Conservation (phyloP, 35 echinoderm and acorn worm genomes). For the Acanthaster planci region DNA sequence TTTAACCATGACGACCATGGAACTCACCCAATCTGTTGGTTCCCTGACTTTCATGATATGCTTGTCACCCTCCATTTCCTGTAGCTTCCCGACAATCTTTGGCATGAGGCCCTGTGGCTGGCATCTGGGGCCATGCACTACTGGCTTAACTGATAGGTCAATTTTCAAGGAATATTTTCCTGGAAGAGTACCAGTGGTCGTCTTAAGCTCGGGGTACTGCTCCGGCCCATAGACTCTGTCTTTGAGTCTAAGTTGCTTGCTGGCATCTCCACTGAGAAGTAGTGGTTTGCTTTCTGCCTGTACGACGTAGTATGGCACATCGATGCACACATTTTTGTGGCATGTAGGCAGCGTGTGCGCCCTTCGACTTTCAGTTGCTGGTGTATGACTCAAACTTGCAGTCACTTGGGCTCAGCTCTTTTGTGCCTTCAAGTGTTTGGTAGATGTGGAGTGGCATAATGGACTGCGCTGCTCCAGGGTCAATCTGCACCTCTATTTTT, state of each 20-base stretch:
- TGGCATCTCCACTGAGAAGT: conserved; percentile 52
- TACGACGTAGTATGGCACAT: conserved; percentile 60
- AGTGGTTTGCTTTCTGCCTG: conserved; percentile 44
- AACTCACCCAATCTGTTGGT: background rate
- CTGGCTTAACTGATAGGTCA: conserved; percentile 62
- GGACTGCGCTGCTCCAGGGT: conserved; percentile 57
- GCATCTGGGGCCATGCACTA: conserved; percentile 68
- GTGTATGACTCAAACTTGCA: conserved; percentile 55
- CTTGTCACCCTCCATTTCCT: background rate
- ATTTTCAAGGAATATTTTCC: conserved; percentile 71
- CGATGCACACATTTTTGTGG: conserved; percentile 47
- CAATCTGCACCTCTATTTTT: conserved; percentile 40
- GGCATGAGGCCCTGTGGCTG: conserved; percentile 40
- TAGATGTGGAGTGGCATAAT: conserved; percentile 62
- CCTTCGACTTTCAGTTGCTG: conserved; percentile 56
- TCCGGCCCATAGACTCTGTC: conserved; percentile 52
- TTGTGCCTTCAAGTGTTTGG: background rate
- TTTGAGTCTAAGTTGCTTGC: conserved; percentile 42
- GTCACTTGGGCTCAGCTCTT: conserved; percentile 10
- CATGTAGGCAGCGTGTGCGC: background rate
- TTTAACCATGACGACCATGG: conserved; percentile 57
- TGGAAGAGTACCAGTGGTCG: conserved; percentile 56
- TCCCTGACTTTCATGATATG: conserved; percentile 1
- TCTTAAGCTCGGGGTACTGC: conserved; percentile 55
- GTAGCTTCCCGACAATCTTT: background rate